Conservation (phyloP, 2,888 invertebrate species). For the Hypena proboscidalis region DNA sequence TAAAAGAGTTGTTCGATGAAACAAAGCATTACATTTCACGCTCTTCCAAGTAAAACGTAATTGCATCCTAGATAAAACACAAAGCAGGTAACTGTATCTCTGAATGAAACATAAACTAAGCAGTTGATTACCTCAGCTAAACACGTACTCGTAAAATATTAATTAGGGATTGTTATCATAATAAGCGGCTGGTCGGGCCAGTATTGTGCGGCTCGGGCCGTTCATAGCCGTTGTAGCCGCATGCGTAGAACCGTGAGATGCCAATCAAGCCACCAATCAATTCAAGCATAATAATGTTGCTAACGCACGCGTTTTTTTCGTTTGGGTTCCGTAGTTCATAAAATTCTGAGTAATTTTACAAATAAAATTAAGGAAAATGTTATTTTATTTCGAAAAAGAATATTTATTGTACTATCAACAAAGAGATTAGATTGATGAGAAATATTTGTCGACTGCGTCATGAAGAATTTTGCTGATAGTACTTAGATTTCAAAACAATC, state of each 20-base stretch:
- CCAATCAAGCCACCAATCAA: slow-evolving; percentile 51
- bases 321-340: slow-evolving; percentile 13
- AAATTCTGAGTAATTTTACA: too few species aligned
- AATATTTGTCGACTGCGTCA: too few species aligned
- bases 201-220: slow-evolving; percentile 33
- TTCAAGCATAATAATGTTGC: slow-evolving; percentile 35
- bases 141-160: slow-evolving; percentile 39
- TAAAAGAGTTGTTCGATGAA: too few species aligned
- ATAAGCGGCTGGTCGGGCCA: slow-evolving; percentile 36
- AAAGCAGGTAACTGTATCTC: not conserved
- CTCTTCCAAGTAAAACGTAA: too few species aligned
- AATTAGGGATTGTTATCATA: slow-evolving; percentile 56
- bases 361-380: too few species aligned
- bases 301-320: slow-evolving; percentile 41
- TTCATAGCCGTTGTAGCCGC: slow-evolving; percentile 42
- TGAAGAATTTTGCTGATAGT: too few species aligned
- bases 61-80: too few species aligned
- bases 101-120: slow-evolving; percentile 14
- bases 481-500: too few species aligned
- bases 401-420: too few species aligned
- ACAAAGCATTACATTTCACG: too few species aligned
- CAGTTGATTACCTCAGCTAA: slow-evolving; percentile 20
- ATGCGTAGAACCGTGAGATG: slow-evolving; percentile 49
- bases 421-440: too few species aligned
- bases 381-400: too few species aligned